Conservation (phyloP, 2,888 invertebrate species). For the Patella pellucida region DNA sequence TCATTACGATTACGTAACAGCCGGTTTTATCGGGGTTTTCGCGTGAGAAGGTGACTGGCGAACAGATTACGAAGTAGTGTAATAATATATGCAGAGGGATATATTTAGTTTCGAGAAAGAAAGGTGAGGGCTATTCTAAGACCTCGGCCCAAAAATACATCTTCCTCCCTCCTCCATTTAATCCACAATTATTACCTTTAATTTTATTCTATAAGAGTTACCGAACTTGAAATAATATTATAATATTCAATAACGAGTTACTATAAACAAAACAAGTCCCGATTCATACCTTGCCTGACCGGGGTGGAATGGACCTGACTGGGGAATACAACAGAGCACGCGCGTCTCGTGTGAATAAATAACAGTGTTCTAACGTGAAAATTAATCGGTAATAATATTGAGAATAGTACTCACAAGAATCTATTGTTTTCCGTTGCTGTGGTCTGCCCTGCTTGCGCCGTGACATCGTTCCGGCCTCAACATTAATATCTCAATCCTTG, state of each 20-base stretch:
- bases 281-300: too few species aligned
- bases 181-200: too few species aligned
- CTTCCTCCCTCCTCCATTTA: too few species aligned
- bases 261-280: too few species aligned
- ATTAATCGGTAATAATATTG: not conserved
- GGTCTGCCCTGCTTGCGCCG: slow-evolving; percentile 72
- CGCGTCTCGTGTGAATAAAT: too few species aligned
- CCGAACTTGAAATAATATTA: too few species aligned
- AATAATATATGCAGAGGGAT: slow-evolving; percentile 6
- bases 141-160: not conserved
- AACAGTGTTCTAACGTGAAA: not conserved
- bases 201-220: too few species aligned
- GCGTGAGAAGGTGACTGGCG: not conserved
- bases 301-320: too few species aligned
- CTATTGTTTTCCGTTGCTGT: slow-evolving; percentile 70
- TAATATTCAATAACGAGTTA: too few species aligned
- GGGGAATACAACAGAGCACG: too few species aligned
- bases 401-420: slow-evolving; percentile 65
- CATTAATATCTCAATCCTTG: slow-evolving; percentile 40
- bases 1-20: not conserved
- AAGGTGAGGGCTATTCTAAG: slow-evolving; percentile 9
- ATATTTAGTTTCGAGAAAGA: not conserved
- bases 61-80: not conserved
- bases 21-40: slow-evolving; percentile 1
- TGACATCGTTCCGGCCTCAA: slow-evolving; percentile 36